A percentile compares a stretch with the other conserved stretches of the same genome.
These are phyloP conservation scores for Dryoscopus gambensis DNA, from an alignment of 2,113 vertebrate genomes.

Conservation along the genomic window DNA sequence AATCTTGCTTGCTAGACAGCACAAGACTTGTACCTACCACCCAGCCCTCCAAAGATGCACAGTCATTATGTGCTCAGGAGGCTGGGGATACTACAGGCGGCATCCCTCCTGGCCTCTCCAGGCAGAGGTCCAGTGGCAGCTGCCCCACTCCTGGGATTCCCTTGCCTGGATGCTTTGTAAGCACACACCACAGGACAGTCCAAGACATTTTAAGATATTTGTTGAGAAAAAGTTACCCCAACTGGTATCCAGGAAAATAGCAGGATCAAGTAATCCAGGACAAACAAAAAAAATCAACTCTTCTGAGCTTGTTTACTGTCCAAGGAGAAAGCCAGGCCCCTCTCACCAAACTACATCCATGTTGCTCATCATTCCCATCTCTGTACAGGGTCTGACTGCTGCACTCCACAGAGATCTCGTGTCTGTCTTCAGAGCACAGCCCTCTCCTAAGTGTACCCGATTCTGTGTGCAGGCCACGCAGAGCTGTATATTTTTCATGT, in stretches of 20 bases:
- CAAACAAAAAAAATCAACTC: neutral
- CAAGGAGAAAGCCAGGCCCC: neutral
- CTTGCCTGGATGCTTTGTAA: neutral
- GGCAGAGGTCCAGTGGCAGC: neutral
- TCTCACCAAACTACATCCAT: neutral
- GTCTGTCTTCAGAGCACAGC: neutral
- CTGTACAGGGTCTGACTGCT: neutral
- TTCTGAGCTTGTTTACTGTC: neutral
- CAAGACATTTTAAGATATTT: neutral
- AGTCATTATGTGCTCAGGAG: neutral
- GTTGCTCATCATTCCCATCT: neutral
- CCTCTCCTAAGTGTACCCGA: accelerated
- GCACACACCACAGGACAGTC: accelerated
- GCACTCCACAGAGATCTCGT: neutral
- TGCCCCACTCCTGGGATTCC: neutral
- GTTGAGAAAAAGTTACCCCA: neutral
- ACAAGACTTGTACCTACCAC: neutral
- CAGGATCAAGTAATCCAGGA: neutral
- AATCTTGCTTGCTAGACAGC: neutral
- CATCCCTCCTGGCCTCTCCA: neutral
- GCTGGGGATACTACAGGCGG: neutral
- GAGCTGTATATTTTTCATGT: neutral
- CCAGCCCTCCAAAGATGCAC: neutral
- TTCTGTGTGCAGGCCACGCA: accelerated
- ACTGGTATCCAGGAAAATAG: neutral